Evolutionary conservation across 2,888 invertebrate genomes (phyloP).

Genomic region (Heteromurus nitidus): DNA sequence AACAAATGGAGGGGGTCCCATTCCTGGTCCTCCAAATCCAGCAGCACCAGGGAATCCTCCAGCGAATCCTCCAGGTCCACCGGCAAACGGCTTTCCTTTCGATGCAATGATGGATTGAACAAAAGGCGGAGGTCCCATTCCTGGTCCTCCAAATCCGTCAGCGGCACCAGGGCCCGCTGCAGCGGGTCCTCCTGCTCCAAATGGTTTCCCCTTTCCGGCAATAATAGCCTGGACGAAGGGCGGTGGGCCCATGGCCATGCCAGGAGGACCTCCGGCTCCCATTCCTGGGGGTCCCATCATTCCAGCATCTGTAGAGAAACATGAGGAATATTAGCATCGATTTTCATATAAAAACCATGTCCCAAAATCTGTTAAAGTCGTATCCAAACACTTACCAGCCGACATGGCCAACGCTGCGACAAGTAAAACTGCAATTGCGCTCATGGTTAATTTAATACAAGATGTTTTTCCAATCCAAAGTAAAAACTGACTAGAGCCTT

Average conservation of each 20-base stretch:
- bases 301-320: slow-evolving; percentile 40
- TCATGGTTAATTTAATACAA: slow-evolving; percentile 28
- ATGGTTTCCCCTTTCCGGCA: background rate
- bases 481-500: slow-evolving; percentile 37
- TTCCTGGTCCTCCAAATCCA: slow-evolving; percentile 24
- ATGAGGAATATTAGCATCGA: background rate
- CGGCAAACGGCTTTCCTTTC: slow-evolving; percentile 29
- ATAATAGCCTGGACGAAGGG: slow-evolving; percentile 50
- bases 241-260: slow-evolving; percentile 47
- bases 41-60: slow-evolving; percentile 6
- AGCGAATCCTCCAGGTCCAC: background rate
- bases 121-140: slow-evolving; percentile 28
- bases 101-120: slow-evolving; percentile 38
- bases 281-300: slow-evolving; percentile 53
- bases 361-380: background rate
- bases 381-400: slow-evolving; percentile 35
- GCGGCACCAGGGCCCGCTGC: slow-evolving; percentile 22
- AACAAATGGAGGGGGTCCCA: slow-evolving; percentile 60
- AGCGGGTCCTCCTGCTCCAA: slow-evolving; percentile 30
- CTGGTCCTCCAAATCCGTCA: background rate
- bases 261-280: slow-evolving; percentile 21
- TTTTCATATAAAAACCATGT: background rate
- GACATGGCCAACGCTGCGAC: slow-evolving; percentile 43
- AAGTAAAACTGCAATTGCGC: slow-evolving; percentile 9
- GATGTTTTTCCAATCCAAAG: slow-evolving; percentile 15